Conservation (phyloP, 2,113 vertebrate species). For the Scytalopus superciliaris region DNA sequence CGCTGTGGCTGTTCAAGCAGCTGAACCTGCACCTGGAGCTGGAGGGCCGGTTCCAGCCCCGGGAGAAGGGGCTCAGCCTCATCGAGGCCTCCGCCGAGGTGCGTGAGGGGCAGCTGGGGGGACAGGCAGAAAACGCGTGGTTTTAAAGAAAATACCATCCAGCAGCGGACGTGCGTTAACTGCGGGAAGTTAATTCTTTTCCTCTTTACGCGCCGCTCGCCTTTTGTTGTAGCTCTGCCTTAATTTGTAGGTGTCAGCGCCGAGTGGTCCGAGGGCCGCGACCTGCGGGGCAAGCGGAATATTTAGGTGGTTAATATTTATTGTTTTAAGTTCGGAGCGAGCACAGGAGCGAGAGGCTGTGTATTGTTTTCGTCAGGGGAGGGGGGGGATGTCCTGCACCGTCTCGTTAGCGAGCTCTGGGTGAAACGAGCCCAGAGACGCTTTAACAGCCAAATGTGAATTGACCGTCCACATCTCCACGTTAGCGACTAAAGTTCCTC, state of each 20-base stretch:
- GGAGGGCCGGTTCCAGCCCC: slow-evolving; percentile 86
- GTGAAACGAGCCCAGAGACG: not conserved
- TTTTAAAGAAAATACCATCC: accelerated
- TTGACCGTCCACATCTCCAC: accelerated
- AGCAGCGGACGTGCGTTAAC: accelerated
- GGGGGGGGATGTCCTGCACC: not conserved
- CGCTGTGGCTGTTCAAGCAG: slow-evolving; percentile 87
- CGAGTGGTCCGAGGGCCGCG: accelerated
- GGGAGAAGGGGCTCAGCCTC: slow-evolving; percentile 85
- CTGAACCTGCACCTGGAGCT: slow-evolving; percentile 86
- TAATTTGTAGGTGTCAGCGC: accelerated
- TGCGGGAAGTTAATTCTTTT: accelerated
- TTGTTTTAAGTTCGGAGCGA: not conserved
- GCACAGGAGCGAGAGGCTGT: accelerated
- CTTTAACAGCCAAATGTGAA: not conserved
- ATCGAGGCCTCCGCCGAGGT: slow-evolving; percentile 87
- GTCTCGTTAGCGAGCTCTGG: not conserved
- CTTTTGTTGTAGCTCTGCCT: not conserved
- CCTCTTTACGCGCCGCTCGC: accelerated
- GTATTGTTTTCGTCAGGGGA: not conserved
- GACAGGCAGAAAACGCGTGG: not conserved
- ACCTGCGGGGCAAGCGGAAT: not conserved
- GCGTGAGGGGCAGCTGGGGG: slow-evolving; percentile 62
- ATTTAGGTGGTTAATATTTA: accelerated
- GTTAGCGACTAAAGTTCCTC: not conserved